Base-by-base conservation (phyloP, 2,113 vertebrate genomes). In the Silurus asotus region DNA sequence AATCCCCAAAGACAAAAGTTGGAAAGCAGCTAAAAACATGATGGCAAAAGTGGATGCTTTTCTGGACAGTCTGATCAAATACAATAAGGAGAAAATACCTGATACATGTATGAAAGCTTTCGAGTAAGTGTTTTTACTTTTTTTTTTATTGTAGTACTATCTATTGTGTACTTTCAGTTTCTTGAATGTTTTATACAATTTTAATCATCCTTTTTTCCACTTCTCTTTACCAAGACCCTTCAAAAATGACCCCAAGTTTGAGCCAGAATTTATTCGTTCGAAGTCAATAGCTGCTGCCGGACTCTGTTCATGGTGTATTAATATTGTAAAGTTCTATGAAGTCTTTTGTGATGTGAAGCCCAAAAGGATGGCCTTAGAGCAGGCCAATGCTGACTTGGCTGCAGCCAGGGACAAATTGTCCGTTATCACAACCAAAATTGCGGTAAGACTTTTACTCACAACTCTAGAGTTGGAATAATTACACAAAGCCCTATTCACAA, bases 281-380 rank as follows among this genome's bases (percentile, higher is more conserved):
- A 99, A 99, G 92, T 99, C 97, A 0, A 75, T 91, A 0, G 96
- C 98, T 0, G 98, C 98, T 0, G 96, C 97, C 0, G 98, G 98
- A 5, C 96, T 99, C 82, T 99, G 98, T 91, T 98, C 97, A 9
- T 99, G 98, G 98, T 97, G 98, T 70, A 89, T 99, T 37, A 99
- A 99, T 91, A 96, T 99, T 0, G 96, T 94, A 76, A 95, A 89
- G 77, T 99, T 97, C 93, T 96, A 99, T 0, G 89, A 95, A 83
- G 96, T 98, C 0, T 98, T 93, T 91, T 97, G 97, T 0, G 96
- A 99, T 0, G 98, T 99, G 87, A 96, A 99, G 90, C 98, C 98
- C 8, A 99, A 99, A 89, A 94, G 97, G 0, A 96, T 97, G 89
- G 97, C 97, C 0, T 90, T 99, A 49, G 93, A 74, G 90, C 96